A percentile compares a stretch with the other conserved stretches of the same genome.
Evolutionary conservation across 2,113 vertebrate genomes (phyloP).

Genomic region (Montifringilla adamsi): DNA sequence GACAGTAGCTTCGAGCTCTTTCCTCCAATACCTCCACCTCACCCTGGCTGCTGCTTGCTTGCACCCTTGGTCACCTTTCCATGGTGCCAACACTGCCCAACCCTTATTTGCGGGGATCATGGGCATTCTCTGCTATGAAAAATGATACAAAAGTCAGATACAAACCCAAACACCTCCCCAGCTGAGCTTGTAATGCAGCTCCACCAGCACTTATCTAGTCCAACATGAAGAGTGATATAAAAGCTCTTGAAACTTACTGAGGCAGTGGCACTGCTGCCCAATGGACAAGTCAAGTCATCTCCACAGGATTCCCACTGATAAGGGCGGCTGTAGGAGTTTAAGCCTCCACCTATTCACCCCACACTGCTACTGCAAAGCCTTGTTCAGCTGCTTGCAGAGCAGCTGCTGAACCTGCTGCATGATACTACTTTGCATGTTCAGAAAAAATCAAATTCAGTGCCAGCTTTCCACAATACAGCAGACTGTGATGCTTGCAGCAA

Average conservation of each 20-base stretch:
- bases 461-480: background rate
- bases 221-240: background rate
- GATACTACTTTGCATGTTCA: background rate
- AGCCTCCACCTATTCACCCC: constrained; percentile 22
- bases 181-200: background rate
- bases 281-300: background rate
- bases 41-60: background rate
- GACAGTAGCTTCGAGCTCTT: background rate
- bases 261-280: background rate
- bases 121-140: background rate
- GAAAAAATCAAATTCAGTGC: background rate
- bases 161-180: background rate
- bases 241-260: background rate
- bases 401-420: constrained; percentile 38
- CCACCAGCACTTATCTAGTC: background rate
- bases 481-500: background rate
- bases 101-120: background rate
- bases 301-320: background rate
- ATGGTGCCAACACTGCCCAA: background rate
- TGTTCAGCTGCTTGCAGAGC: constrained; percentile 19
- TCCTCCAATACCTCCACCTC: background rate
- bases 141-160: background rate
- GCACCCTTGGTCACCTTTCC: background rate
- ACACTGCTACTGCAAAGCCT: background rate
- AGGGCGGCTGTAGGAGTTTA: background rate